Evolutionary conservation across 2,113 vertebrate genomes (phyloP).

Genomic region (Gracilinanus agilis): DNA sequence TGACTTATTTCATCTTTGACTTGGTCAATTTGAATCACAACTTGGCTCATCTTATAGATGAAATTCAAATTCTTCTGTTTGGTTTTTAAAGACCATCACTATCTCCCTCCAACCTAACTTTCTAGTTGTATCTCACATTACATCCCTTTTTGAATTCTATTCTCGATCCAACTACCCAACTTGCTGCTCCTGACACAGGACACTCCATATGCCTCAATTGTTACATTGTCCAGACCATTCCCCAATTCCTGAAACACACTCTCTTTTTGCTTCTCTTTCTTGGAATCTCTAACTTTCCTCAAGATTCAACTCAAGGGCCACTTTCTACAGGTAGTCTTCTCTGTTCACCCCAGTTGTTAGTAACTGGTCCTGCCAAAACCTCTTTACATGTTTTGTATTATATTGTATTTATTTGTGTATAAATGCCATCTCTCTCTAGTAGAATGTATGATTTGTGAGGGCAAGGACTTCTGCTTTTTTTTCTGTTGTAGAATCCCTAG

Average conservation of each 20-base stretch:
- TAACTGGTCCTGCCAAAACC: background rate
- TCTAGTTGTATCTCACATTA: background rate
- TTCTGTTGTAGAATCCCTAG: background rate
- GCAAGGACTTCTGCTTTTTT: background rate
- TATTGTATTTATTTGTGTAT: background rate
- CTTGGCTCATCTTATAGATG: slow-evolving; percentile 17
- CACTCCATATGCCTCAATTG: background rate
- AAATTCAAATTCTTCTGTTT: slow-evolving; percentile 11
- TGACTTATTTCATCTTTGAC: slow-evolving; percentile 45
- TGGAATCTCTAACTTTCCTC: background rate
- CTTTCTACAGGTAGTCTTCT: background rate
- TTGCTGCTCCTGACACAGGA: background rate
- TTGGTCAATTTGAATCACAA: slow-evolving; percentile 47
- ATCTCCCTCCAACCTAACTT: background rate
- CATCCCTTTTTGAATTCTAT: background rate
- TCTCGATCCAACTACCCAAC: background rate
- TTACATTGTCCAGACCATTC: background rate
- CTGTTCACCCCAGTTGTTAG: background rate
- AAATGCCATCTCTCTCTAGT: background rate
- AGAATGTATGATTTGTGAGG: background rate
- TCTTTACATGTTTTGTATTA: background rate
- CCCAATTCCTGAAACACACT: background rate
- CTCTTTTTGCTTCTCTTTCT: background rate
- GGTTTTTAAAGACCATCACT: background rate
- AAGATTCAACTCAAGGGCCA: background rate